Evolutionary conservation across 2,888 invertebrate genomes (phyloP), one percentile per base, ranked within the genome.

Genomic region (Salpingus planirostris): DNA sequence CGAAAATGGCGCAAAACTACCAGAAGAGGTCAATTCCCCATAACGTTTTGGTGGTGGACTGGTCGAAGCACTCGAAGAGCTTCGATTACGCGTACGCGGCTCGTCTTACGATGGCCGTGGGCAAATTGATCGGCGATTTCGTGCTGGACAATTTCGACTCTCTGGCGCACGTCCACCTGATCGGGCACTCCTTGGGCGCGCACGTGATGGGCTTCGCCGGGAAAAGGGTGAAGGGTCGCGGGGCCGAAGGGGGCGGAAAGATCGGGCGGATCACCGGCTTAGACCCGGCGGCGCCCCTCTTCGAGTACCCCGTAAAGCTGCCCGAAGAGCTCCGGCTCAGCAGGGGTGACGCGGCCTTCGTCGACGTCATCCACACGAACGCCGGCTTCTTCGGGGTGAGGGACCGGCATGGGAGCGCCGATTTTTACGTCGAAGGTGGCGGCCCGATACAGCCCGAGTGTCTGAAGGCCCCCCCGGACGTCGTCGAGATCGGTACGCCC

Each of bases 381-480:
- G n/a, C n/a, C n/a, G 5, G n/a, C 6, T 5, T 24, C 10, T 24
- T 24, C 4, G 24, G 24, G 4, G 4, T 11, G 5, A 5, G 6
- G 11, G 11, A 5, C 11, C 24, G 5, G 11, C 24, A 7, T 4
- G 24, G 24, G 4, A 5, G 10, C 11, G 24, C 24, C 5, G 24
- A 24, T n/a, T 24, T 24, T 10, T 24, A 24, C 11, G 11, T 24
- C 6, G 11, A 4, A 5, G 4, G 4, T 10, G 24, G 24, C 6
- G 24, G 24, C n/a, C 24, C 24, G 5, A 24, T 24, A 4, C 24
- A 24, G 24, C 24, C 24, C 18, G 18, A 18, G 5, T 18, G 18
- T 18, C 18, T n/a, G n/a, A n/a, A n/a, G n/a, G n/a, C n/a, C n/a
- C n/a, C n/a, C n/a, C n/a, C n/a, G n/a, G n/a, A n/a, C n/a, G n/a